phyloP scores from a whole-genome alignment of 2,797 vertebrate species.

The Lagorchestes hirsutus region DNA sequence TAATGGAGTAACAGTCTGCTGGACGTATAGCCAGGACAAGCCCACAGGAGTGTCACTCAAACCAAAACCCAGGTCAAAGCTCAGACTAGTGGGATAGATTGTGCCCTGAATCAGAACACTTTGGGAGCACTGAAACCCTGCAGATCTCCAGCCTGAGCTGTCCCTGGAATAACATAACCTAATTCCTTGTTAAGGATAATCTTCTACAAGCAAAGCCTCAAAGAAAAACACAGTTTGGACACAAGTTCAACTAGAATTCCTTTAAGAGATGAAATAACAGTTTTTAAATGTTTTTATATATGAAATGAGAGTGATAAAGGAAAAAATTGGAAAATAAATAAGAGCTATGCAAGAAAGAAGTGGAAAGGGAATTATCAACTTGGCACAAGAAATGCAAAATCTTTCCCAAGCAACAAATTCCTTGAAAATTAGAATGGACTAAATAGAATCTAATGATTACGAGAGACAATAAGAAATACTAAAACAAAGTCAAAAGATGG shows the following conservation, averaged over 20 bases:
- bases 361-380: not conserved
- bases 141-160: not conserved
- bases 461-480: not conserved
- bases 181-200: not conserved
- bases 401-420: not conserved
- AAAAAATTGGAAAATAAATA: not conserved
- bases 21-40: not conserved
- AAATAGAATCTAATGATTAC: not conserved
- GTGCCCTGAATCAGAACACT: not conserved
- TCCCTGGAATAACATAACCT: not conserved
- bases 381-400: not conserved
- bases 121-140: not conserved
- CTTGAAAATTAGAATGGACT: not conserved
- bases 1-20: not conserved
- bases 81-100: not conserved
- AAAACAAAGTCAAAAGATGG: not conserved
- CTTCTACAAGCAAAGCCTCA: not conserved
- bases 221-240: not conserved
- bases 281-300: not conserved
- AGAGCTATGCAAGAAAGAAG: not conserved
- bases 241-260: not conserved
- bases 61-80: not conserved
- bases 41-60: not conserved
- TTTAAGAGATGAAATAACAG: not conserved
- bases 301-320: not conserved